Conservation (phyloP, 2,888 invertebrate genomes). For the Globia sparganii region DNA sequence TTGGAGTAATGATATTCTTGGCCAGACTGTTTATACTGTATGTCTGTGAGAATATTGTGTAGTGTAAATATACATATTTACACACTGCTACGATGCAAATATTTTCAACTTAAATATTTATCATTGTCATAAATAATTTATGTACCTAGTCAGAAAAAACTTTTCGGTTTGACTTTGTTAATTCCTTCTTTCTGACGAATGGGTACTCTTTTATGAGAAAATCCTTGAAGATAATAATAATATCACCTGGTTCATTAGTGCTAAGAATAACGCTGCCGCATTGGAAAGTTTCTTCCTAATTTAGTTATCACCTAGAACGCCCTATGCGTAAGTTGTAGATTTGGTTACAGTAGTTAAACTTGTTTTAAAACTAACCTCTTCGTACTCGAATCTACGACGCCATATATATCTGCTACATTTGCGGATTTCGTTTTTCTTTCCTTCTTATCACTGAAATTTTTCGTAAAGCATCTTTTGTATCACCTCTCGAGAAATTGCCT, state of each 20-base stretch:
- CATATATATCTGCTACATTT: background rate
- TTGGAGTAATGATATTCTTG: background rate
- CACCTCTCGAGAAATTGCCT: background rate
- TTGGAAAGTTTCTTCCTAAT: slow-evolving; percentile 14
- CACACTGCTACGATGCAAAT: background rate
- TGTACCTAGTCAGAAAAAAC: background rate
- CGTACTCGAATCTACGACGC: background rate
- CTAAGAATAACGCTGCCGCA: background rate
- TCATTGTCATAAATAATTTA: background rate
- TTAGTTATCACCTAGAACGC: background rate
- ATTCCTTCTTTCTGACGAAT: background rate
- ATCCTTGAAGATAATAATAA: background rate
- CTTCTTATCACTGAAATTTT: slow-evolving; percentile 1
- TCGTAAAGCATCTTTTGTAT: slow-evolving; percentile 13
- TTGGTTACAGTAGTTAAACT: slow-evolving; percentile 7
- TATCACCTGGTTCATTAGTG: slow-evolving; percentile 5
- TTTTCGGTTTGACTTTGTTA: slow-evolving; percentile 9
- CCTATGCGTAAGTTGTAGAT: background rate
- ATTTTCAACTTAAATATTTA: slow-evolving; percentile 2
- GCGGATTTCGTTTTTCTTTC: background rate
- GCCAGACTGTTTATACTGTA: background rate
- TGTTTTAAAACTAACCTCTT: background rate
- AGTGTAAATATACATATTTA: background rate
- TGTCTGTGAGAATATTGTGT: slow-evolving; percentile 3
- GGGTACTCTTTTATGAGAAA: background rate